phyloP scores from a whole-genome alignment of 2,888 invertebrate species.

The Drosophila nr. medialis region DNA sequence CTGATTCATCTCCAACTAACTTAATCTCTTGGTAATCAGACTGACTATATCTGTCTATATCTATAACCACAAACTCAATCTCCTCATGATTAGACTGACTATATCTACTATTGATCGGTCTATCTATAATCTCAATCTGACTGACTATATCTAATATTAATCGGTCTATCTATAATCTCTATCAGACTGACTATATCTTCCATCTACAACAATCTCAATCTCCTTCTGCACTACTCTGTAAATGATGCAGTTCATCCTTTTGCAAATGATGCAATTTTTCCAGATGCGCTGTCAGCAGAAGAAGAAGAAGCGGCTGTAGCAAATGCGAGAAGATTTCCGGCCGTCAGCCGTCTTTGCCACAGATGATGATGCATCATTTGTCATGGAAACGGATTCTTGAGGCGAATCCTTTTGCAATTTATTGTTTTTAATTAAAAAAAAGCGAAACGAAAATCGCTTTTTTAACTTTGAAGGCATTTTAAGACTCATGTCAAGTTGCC shows the following conservation, averaged over 20 bases:
- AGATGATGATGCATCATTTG: slow-evolving; percentile 60
- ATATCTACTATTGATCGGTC: no score
- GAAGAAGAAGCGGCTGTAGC: not conserved
- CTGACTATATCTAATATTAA: not conserved
- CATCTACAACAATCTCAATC: not conserved
- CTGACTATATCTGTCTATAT: not conserved
- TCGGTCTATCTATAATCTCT: no score
- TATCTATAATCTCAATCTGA: no score
- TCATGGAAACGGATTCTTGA: slow-evolving; percentile 48
- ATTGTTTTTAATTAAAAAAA: slow-evolving; percentile 47
- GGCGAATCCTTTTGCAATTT: slow-evolving; percentile 64
- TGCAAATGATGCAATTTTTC: not conserved
- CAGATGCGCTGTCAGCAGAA: slow-evolving; percentile 15
- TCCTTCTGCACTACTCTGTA: not conserved
- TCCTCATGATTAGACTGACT: no score
- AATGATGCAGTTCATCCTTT: not conserved
- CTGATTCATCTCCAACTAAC: no score
- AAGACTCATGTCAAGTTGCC: slow-evolving; percentile 34
- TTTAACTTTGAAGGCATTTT: slow-evolving; percentile 41
- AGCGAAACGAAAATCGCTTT: not conserved
- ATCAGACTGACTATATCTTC: not conserved
- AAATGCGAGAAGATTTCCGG: slow-evolving; percentile 41
- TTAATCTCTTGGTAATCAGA: no score
- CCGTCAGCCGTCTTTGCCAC: slow-evolving; percentile 11
- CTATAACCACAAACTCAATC: no score